Base-by-base conservation (phyloP, 2,888 invertebrate species). In the Flexamia atlantica region DNA sequence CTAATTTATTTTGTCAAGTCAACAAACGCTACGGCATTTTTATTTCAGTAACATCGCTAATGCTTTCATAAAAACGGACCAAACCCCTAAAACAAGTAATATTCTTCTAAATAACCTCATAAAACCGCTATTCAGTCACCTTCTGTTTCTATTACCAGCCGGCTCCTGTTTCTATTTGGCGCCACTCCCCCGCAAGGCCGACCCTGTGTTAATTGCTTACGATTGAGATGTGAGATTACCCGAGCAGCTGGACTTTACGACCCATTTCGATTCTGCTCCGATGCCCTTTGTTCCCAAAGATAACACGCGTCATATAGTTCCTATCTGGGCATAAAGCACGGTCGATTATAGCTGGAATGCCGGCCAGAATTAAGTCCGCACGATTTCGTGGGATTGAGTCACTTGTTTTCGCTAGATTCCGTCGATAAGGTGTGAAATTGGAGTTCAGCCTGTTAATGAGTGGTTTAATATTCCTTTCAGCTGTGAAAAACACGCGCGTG, bases 251-350 rank as follows among this genome's bases (percentile, higher is more conserved):
- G 23, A 5, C 28, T 64, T 64, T 64, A 64, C 28, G 64, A 30
- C 30, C 57, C 57, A 23, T 57, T 57, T 57, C 57, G 57, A 57
- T 57, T 14, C 64, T 64, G 64, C 28, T 30, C 64, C 30, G 64
- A 64, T 64, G 64, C 64, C 64, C 64, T 64, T 64, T 64, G 64
- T 64, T 30, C 30, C 64, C 64, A 10, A 20, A 28, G 64, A 64
- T 64, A 64, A 64, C 64, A 30, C 64, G 14, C 30, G 57, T 57
- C 64, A 28, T 64, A 64, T 64, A 28, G 28, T 30, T 1, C 10
- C 12, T 17, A 64, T 64, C 64, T 64, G 20, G 64, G 64, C 30
- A 64, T 64, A 64, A 64, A 64, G 28, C 14, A 64, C 64, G 0
- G 28, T 3, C 30, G 64, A 64, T 64, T 64, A 64, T 30, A 64